Evolutionary conservation across 2,797 vertebrate species (phyloP).

Genomic region (Phrynocephalus guinanensis): DNA sequence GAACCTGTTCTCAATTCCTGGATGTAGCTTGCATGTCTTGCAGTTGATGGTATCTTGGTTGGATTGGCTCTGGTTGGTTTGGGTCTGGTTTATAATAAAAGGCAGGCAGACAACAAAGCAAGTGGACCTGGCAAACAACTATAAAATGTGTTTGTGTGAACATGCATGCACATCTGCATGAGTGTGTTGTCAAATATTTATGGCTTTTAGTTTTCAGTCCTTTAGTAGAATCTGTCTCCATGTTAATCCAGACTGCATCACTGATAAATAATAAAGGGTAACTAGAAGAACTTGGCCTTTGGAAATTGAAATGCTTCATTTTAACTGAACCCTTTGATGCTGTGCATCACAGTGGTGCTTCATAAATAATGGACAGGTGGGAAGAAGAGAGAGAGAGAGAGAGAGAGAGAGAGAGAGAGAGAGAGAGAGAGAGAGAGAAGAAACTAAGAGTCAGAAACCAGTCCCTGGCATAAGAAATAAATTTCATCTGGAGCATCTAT

Average conservation of each 20-base stretch:
- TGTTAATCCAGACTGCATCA: slow-evolving; percentile 30
- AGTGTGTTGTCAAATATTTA: neutral
- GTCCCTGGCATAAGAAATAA: slow-evolving; percentile 31
- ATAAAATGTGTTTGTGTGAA: neutral
- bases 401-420: neutral
- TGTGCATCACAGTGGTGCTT: slow-evolving; percentile 20
- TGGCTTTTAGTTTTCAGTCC: slow-evolving; percentile 32
- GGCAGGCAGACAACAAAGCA: neutral
- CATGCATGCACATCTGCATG: neutral
- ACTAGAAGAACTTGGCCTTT: slow-evolving; percentile 41
- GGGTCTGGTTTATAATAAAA: neutral
- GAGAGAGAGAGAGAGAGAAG: neutral
- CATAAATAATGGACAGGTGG: slow-evolving; percentile 58
- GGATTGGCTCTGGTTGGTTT: no score
- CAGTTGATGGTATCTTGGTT: slow-evolving; percentile 3
- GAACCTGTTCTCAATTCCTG: slow-evolving; percentile 18
- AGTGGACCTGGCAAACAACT: neutral
- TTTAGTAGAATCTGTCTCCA: slow-evolving; percentile 22
- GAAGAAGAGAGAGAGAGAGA: neutral
- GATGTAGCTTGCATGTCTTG: slow-evolving; percentile 5
- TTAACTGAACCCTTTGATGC: slow-evolving; percentile 47
- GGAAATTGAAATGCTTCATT: slow-evolving; percentile 46
- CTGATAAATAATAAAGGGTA: neutral
- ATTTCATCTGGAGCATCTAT: slow-evolving; percentile 21
- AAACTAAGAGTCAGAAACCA: slow-evolving; percentile 58